A percentile compares a stretch with the other conserved stretches of the same genome.
These are phyloP conservation scores for Alaudala cheleensis DNA, from an alignment of 2,113 vertebrate species.

Conservation along the genomic window DNA sequence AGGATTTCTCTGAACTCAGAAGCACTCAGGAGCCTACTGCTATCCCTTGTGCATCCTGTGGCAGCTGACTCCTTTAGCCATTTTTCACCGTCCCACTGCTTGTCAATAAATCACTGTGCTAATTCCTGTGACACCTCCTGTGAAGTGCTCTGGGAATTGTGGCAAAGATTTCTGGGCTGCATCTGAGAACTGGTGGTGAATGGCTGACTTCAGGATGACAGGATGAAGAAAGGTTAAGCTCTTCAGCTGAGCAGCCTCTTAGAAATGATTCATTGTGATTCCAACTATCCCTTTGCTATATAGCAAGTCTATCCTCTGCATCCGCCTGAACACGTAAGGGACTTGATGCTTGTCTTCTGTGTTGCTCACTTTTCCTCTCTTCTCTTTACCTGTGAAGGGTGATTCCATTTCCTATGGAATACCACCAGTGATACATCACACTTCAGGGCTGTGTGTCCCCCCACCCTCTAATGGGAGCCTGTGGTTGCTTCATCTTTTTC, in stretches of 20 bases:
- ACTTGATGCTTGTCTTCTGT: neutral
- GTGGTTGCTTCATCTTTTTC: slow-evolving; percentile 45
- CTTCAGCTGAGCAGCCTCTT: slow-evolving; percentile 54
- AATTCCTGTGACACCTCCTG: slow-evolving; percentile 21
- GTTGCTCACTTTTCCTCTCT: neutral
- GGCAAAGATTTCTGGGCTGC: slow-evolving; percentile 34
- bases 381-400: slow-evolving; percentile 27
- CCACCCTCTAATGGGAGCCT: neutral
- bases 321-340: slow-evolving; percentile 2
- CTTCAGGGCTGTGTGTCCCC: neutral
- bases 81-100: neutral
- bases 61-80: slow-evolving; percentile 10
- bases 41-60: neutral
- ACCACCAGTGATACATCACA: slow-evolving; percentile 29
- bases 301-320: neutral
- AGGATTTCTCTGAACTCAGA: neutral
- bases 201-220: slow-evolving; percentile 39
- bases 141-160: slow-evolving; percentile 62
- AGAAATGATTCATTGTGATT: slow-evolving; percentile 52
- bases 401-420: slow-evolving; percentile 46
- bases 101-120: slow-evolving; percentile 48
- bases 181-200: slow-evolving; percentile 26
- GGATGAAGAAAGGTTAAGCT: slow-evolving; percentile 64
- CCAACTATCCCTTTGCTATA: neutral
- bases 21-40: neutral